Evolutionary conservation across 2,888 invertebrate genomes (phyloP).

Genomic region (Arctia plantaginis): DNA sequence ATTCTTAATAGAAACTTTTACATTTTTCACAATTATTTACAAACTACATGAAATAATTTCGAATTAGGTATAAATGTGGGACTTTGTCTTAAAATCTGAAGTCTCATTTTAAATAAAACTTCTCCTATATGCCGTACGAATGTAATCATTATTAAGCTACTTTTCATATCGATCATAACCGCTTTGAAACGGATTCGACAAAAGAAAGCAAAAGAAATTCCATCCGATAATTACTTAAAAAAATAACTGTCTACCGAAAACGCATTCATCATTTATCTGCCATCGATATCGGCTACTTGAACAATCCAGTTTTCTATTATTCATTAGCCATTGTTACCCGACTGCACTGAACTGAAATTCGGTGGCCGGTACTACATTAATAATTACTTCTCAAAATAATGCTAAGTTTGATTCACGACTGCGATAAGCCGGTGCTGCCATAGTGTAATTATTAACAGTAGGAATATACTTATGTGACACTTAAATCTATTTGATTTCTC

Average conservation of each 20-base stretch:
- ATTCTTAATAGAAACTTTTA: too few species aligned
- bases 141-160: not conserved
- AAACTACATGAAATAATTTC: too few species aligned
- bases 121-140: not conserved
- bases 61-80: too few species aligned
- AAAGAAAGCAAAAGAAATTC: constrained; percentile 63
- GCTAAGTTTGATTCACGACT: constrained; percentile 82
- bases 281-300: constrained; percentile 79
- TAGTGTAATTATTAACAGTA: constrained; percentile 51
- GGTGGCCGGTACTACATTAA: constrained; percentile 83
- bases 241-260: constrained; percentile 72
- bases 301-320: constrained; percentile 81
- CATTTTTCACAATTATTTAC: not conserved
- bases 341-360: constrained; percentile 81
- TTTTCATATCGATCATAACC: constrained; percentile 15
- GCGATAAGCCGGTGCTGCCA: constrained; percentile 64
- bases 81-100: not conserved
- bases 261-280: constrained; percentile 81
- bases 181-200: constrained; percentile 21
- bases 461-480: constrained; percentile 39
- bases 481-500: not conserved
- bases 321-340: constrained; percentile 79
- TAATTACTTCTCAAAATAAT: constrained; percentile 87
- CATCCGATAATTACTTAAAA: constrained; percentile 74
- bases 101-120: not conserved